Conservation (phyloP, 2,113 vertebrate species). For the Tauraco erythrolophus region DNA sequence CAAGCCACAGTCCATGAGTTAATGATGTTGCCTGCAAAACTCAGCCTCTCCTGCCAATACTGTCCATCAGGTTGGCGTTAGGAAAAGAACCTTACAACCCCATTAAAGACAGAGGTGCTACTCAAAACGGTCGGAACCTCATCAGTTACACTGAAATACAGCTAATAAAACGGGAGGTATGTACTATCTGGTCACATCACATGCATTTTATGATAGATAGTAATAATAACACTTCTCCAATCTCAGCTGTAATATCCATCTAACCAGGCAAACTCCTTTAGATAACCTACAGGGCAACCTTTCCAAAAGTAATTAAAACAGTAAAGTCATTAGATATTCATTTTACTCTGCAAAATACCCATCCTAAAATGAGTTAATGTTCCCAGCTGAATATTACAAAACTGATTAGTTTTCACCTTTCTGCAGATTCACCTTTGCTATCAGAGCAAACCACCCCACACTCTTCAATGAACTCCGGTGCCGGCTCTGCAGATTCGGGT, state of each 20-base stretch:
- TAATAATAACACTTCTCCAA: neutral
- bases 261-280: neutral
- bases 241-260: neutral
- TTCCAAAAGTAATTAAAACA: neutral
- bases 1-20: neutral
- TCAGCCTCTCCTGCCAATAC: fast-evolving
- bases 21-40: neutral
- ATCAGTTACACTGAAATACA: too few species aligned
- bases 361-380: neutral
- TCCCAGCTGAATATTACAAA: neutral
- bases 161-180: fast-evolving
- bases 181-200: neutral
- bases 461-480: neutral
- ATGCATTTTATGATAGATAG: neutral
- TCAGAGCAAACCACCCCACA: neutral
- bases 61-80: neutral
- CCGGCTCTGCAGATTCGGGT: neutral
- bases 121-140: neutral
- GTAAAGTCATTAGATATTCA: neutral
- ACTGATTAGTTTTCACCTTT: neutral
- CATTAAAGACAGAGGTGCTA: neutral
- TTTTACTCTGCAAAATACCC: neutral
- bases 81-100: too few species aligned
- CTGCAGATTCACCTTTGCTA: neutral
- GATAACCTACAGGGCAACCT: neutral